A percentile compares a stretch with the other conserved stretches of the same genome.
phyloP scores from a whole-genome alignment of 1,140 invertebrate genomes.

The Brachionus koreanus region DNA sequence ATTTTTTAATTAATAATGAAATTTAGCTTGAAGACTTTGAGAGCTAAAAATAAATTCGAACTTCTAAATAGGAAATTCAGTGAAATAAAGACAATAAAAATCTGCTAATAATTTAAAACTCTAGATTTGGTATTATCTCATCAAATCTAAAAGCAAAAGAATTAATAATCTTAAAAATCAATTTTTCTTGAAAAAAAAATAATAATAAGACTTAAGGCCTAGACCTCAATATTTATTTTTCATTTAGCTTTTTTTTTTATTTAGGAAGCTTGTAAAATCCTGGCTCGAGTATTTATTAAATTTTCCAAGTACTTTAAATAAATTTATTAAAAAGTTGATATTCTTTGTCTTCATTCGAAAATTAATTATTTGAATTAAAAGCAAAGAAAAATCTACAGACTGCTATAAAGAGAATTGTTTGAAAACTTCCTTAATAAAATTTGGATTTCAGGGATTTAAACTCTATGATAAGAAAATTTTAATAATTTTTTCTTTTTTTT shows the following conservation, averaged over 20 bases:
- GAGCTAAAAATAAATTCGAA: not conserved
- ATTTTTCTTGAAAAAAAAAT: not conserved
- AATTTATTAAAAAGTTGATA: slow-evolving; percentile 13
- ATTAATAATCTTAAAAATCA: not conserved
- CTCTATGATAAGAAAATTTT: not conserved
- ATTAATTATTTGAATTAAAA: not conserved
- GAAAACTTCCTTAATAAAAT: slow-evolving; percentile 22
- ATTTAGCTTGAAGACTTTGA: not conserved
- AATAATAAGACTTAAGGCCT: not conserved
- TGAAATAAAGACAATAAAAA: not conserved
- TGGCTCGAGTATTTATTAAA: not conserved
- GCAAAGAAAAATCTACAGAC: not conserved
- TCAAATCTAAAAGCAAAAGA: not conserved
- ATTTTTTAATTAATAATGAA: not conserved
- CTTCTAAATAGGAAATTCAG: not conserved
- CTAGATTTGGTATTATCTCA: not conserved
- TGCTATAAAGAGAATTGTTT: not conserved
- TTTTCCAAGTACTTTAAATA: slow-evolving; percentile 15
- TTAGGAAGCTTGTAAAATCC: not conserved
- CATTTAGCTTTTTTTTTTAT: not conserved
- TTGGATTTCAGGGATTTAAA: slow-evolving; percentile 9
- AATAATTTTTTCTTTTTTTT: not conserved
- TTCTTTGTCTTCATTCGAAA: not conserved
- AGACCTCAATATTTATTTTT: not conserved
- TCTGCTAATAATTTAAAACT: not conserved